Evolutionary conservation across 2,797 vertebrate species (phyloP).

Genomic region (Gobionotothen gibberifrons): DNA sequence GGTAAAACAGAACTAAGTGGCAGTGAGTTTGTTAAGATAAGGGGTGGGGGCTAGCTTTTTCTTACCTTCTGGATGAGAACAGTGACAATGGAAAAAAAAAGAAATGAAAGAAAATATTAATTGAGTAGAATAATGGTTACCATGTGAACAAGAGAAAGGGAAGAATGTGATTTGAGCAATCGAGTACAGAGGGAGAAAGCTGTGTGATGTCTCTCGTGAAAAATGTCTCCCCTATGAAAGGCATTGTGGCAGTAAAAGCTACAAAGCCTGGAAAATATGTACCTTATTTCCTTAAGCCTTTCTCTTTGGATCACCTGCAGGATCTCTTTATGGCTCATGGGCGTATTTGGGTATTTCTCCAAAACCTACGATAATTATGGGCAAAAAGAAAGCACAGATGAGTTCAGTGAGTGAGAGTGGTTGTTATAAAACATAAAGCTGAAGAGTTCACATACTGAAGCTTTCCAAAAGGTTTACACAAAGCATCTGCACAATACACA

Average conservation of each 20-base stretch:
- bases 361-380: conserved; percentile 87
- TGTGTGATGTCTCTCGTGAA: background rate
- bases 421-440: background rate
- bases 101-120: conserved; percentile 77
- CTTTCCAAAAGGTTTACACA: background rate
- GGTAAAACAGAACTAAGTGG: conserved; percentile 61
- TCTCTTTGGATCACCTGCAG: conserved; percentile 98
- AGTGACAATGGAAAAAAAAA: conserved; percentile 84
- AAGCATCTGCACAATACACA: background rate
- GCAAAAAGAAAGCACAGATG: background rate
- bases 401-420: background rate
- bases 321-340: conserved; percentile 99
- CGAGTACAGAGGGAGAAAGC: conserved; percentile 25
- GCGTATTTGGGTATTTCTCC: conserved; percentile 98
- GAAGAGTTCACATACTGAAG: background rate
- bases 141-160: conserved; percentile 53
- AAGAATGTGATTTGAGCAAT: conserved; percentile 45
- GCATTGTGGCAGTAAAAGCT: background rate
- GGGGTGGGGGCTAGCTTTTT: conserved; percentile 62
- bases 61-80: conserved; percentile 90
- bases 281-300: conserved; percentile 98
- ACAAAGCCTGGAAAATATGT: conserved; percentile 31
- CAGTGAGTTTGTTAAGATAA: conserved; percentile 70
- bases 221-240: conserved; percentile 13
- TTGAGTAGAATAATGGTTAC: conserved; percentile 60